A percentile compares a stretch with the other conserved stretches of the same genome.
Evolutionary conservation across 2,888 invertebrate genomes (phyloP).

Genomic region (Philhelius pedissequus): DNA sequence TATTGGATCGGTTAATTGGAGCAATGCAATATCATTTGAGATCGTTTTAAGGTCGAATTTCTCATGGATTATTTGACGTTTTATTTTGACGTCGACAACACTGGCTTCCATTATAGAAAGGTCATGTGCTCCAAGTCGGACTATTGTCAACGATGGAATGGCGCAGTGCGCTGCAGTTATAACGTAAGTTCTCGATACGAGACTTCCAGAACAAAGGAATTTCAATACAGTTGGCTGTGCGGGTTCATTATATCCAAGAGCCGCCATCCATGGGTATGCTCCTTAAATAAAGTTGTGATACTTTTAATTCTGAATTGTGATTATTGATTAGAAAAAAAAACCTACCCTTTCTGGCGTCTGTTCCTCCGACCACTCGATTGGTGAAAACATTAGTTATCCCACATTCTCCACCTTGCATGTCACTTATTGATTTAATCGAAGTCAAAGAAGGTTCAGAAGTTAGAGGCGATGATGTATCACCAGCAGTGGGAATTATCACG

Average conservation of each 20-base stretch:
- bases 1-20: conserved; percentile 80
- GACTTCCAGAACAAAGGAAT: conserved; percentile 88
- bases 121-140: conserved; percentile 89
- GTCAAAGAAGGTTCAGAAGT: background rate
- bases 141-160: conserved; percentile 78
- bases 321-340: background rate
- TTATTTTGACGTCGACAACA: conserved; percentile 83
- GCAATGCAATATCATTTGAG: conserved; percentile 89
- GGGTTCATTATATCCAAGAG: conserved; percentile 82
- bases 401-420: conserved; percentile 75
- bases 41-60: conserved; percentile 82
- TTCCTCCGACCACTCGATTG: conserved; percentile 82
- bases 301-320: background rate
- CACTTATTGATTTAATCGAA: background rate
- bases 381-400: conserved; percentile 78
- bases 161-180: conserved; percentile 84
- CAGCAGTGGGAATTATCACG: background rate
- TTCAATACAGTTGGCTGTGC: conserved; percentile 76
- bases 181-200: conserved; percentile 84
- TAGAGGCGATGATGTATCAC: background rate
- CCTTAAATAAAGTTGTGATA: conserved; percentile 76
- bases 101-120: conserved; percentile 81
- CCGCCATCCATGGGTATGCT: conserved; percentile 91
- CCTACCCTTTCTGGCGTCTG: conserved; percentile 73
- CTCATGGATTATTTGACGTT: conserved; percentile 83